Conservation (phyloP, 1,140 invertebrate genomes). For the Papilio polyxenes region DNA sequence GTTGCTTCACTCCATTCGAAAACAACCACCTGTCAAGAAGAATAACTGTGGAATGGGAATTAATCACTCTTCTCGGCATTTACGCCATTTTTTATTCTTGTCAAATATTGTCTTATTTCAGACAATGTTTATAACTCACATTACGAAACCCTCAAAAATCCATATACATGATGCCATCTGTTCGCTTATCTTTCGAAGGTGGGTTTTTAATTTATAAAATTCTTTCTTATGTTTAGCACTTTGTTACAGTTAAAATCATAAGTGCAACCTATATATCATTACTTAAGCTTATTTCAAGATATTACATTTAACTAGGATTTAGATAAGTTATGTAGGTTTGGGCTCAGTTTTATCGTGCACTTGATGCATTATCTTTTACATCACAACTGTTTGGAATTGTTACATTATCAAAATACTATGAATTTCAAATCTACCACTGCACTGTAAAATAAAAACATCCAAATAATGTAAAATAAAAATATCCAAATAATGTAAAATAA, state of each 20-base stretch:
- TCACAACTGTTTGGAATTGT: neutral
- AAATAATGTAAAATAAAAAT: neutral
- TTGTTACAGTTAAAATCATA: neutral
- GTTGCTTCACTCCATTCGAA: conserved; percentile 83
- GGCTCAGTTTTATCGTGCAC: neutral
- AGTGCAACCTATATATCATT: neutral
- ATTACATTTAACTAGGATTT: conserved; percentile 27
- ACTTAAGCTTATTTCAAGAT: conserved; percentile 15
- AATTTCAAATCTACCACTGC: neutral
- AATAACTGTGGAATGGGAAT: neutral
- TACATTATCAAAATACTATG: neutral
- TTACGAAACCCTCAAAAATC: no score
- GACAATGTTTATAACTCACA: no score
- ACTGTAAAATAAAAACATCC: neutral
- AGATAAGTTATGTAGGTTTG: conserved; percentile 6
- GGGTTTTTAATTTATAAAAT: no score
- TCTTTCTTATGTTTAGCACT: no score
- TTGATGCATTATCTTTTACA: conserved; percentile 19
- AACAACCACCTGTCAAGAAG: conserved; percentile 51
- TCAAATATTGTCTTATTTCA: no score
- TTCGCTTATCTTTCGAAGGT: no score
- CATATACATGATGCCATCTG: no score
- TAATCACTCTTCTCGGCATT: no score
- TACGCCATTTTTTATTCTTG: no score
- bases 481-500: no score